Evolutionary conservation across 2,797 vertebrate genomes (phyloP), one percentile per base, ranked within the genome.

Genomic region (Centropyge bicolor): DNA sequence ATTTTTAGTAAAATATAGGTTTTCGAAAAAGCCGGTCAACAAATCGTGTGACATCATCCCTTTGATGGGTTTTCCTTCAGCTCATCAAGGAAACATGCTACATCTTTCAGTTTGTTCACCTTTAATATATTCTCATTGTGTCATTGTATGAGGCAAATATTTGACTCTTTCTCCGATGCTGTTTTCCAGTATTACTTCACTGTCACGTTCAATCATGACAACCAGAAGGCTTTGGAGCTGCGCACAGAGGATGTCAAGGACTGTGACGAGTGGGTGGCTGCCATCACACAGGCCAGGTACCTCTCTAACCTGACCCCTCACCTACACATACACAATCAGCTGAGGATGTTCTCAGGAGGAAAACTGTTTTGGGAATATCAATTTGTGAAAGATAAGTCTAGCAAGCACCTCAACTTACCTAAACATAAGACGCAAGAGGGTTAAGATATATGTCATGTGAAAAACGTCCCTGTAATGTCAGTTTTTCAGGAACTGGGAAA

Each of bases 241-340:
- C 95, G 98, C 74, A 97, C 97, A 0, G 98, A 99, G 91, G 98
- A 99, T 1, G 96, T 97, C 35, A 98, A 98, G 91, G 98, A 99
- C 90, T 97, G 97, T 2, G 98, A 99, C 0, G 98, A 99, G 90
- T 99, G 98, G 98, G 97, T 99, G 89, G 96, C 96, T 5, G 97
- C 98, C 67, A 99, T 99, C 64, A 96, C 97, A 60, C 98, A 97
- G 0, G 98, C 98, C 94, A 99, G 98, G 98, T 99, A 96, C 20
- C 35, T 36, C 49, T 77, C 70, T 81, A 46, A 72, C 69, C 62
- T 72, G 66, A 83, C 62, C 80, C 51, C 51, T 77, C 71, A 76
- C 74, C 74, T 71, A n/a, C 71, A 81, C 67, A 49, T 31, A 63
- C 19, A 22, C 49, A 31, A n/a, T 55, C 19, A 54, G 76, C 52